Percentiles rank a stretch among this genome's conserved stretches.
Evolutionary conservation across 2,797 vertebrate genomes (phyloP).

Genomic region (Furcifer pardalis): DNA sequence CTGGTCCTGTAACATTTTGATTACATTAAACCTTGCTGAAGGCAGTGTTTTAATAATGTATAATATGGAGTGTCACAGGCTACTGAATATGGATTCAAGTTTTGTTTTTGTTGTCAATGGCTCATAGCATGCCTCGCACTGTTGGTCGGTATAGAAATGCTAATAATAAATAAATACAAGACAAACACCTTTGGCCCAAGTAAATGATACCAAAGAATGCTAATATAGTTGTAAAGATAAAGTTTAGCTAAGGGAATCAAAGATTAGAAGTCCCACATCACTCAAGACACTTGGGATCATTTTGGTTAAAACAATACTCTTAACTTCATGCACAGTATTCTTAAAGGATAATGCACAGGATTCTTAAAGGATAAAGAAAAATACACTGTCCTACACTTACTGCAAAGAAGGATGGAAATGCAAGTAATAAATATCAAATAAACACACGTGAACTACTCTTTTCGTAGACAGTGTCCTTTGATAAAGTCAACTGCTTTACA

Average conservation of each 20-base stretch:
- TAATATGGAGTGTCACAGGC: not conserved
- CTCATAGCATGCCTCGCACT: too few species aligned
- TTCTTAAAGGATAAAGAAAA: too few species aligned
- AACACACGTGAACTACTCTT: not conserved
- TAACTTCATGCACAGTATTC: too few species aligned
- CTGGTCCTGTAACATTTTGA: not conserved
- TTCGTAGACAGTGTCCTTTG: not conserved
- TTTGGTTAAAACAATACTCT: not conserved
- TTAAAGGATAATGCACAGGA: too few species aligned
- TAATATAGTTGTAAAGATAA: not conserved
- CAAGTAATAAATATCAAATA: not conserved
- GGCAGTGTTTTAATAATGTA: not conserved
- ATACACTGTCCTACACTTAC: not conserved
- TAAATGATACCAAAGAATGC: not conserved
- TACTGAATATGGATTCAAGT: not conserved
- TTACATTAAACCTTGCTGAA: not conserved
- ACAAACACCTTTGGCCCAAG: not conserved
- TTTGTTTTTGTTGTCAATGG: too few species aligned
- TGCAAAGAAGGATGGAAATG: not conserved
- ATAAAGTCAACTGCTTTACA: not conserved
- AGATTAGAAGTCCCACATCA: not conserved
- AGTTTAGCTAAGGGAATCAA: not conserved
- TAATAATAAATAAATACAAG: too few species aligned
- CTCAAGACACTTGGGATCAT: not conserved
- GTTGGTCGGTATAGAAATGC: too few species aligned